Conservation (phyloP, 2,113 vertebrate genomes). For the Cyphomyrus plagiostoma region DNA sequence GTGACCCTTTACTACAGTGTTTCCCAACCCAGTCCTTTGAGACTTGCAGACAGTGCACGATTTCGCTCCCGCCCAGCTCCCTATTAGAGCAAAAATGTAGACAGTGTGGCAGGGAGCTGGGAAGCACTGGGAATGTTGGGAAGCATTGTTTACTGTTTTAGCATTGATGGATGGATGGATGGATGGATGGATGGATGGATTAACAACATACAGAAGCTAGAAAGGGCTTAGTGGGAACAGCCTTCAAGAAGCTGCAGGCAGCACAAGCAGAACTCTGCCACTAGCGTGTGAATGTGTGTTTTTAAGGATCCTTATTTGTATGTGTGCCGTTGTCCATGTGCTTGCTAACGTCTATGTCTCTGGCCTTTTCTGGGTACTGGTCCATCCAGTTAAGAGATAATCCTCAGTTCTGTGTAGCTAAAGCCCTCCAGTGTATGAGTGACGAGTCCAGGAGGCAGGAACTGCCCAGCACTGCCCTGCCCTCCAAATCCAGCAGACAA, state of each 20-base stretch:
- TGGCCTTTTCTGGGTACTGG: background rate
- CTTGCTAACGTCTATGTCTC: conserved; percentile 15
- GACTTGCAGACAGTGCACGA: background rate
- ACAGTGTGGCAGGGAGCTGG: background rate
- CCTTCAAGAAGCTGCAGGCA: background rate
- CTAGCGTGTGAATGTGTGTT: background rate
- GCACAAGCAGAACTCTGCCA: background rate
- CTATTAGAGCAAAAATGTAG: background rate
- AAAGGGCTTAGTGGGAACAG: background rate
- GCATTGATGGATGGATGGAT: background rate
- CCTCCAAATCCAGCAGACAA: background rate
- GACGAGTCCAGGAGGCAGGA: background rate
- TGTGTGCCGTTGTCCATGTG: conserved; percentile 12
- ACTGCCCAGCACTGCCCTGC: background rate
- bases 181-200: background rate
- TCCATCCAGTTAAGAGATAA: background rate
- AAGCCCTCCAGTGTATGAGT: background rate
- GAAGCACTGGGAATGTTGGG: background rate
- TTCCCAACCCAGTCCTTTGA: background rate
- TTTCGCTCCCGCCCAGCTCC: background rate
- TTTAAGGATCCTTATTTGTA: background rate
- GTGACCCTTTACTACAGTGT: background rate
- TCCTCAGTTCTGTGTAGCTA: background rate
- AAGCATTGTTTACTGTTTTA: background rate
- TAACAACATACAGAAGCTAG: background rate